These are phyloP conservation scores for Thamnophis elegans DNA, from an alignment of 2,797 vertebrate genomes.

Conservation along the genomic window DNA sequence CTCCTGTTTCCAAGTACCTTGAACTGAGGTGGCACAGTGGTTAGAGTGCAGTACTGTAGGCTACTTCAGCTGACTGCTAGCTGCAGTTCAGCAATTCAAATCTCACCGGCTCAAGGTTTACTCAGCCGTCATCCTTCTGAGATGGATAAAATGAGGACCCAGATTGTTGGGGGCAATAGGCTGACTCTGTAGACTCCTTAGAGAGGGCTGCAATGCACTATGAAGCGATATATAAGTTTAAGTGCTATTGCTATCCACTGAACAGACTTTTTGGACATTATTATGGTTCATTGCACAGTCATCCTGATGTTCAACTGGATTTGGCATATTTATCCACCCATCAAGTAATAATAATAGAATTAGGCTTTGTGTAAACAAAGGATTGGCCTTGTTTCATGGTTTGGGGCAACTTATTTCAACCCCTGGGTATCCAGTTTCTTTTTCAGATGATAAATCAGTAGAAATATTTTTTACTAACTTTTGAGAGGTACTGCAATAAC, in stretches of 20 bases:
- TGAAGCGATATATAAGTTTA: too few relatives aligned
- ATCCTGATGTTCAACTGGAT: background rate
- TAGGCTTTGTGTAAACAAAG: background rate
- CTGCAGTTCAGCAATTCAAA: too few relatives aligned
- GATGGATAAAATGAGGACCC: too few relatives aligned
- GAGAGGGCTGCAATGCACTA: too few relatives aligned
- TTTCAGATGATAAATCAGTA: slow-evolving; percentile 14
- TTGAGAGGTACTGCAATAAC: background rate
- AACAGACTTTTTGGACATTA: background rate
- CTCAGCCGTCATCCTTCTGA: too few relatives aligned
- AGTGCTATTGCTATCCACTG: too few relatives aligned
- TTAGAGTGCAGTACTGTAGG: too few relatives aligned
- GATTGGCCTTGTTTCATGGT: slow-evolving; percentile 1
- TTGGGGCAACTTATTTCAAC: slow-evolving; percentile 15
- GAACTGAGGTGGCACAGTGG: too few relatives aligned
- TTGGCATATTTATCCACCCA: background rate
- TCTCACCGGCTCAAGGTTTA: too few relatives aligned
- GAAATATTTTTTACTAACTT: background rate
- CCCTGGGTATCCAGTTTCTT: background rate
- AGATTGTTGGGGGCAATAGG: too few relatives aligned
- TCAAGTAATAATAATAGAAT: slow-evolving; percentile 21
- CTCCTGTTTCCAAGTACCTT: background rate
- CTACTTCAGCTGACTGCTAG: too few relatives aligned
- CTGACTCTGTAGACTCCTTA: too few relatives aligned
- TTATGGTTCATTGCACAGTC: background rate